Conservation (phyloP, 2,113 vertebrate species). For the Kobus ellipsiprymnus region DNA sequence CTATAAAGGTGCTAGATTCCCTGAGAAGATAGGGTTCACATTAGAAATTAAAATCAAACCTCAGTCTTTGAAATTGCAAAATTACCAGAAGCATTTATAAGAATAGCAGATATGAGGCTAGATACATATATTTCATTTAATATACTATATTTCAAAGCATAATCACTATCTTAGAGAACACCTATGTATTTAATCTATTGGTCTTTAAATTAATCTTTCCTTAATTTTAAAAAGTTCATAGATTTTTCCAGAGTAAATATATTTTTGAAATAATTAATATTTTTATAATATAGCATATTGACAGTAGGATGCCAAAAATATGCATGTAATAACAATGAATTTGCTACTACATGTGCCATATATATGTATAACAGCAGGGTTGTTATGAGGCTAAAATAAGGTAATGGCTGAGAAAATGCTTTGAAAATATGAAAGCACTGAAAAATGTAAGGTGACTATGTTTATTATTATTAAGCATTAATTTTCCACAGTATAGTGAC, state of each 20-base stretch:
- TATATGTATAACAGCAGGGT: not conserved
- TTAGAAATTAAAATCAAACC: not conserved
- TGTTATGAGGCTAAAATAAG: not conserved
- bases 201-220: not conserved
- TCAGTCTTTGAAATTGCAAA: not conserved
- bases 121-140: not conserved
- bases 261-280: not conserved
- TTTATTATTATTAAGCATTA: not conserved
- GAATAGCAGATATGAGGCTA: not conserved
- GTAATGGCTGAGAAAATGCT: not conserved
- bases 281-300: not conserved
- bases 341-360: not conserved
- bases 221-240: not conserved
- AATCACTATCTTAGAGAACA: not conserved
- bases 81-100: not conserved
- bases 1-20: conserved; percentile 25
- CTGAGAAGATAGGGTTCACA: not conserved
- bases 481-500: not conserved
- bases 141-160: not conserved
- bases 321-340: not conserved
- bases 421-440: not conserved
- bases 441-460: not conserved
- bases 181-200: not conserved
- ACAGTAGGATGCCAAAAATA: not conserved
- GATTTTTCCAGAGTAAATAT: not conserved